Base-by-base conservation (phyloP, 2,113 vertebrate genomes). In the Dolichallabes microphthalmus region DNA sequence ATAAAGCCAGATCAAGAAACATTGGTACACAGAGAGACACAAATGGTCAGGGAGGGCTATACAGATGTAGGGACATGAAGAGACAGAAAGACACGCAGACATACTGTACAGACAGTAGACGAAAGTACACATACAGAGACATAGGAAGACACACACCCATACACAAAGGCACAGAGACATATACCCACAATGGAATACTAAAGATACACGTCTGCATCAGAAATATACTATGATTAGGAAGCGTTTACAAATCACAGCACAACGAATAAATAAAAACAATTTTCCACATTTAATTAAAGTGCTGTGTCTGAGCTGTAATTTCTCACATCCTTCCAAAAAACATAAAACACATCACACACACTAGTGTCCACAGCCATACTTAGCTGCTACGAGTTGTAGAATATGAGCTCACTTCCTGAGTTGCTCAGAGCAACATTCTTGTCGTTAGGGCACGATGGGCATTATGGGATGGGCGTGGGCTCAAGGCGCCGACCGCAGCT, bases 391-490 rank as follows among this genome's bases (percentile, higher is more conserved):
- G 11, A n/a, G 35, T 58, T 69, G 50, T 71, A 61, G 55, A 64
- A 20, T 35, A 57, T 84, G 85, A 86, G 22, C 53, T 86, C 85
- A 86, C 85, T 82, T 88, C 85, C 82, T 79, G 75, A 71, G 84
- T 19, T 80, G 55, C 25, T 79, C 74, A n/a, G 83, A 78, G 61
- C 30, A 25, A 69, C 53, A 0, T 58, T 73, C 53, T 58, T n/a
- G 52, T 52, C 20, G 57, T 82, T 86, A 61, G 55, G 30, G 76
- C 69, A 63, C 35, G 39, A 77, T 50, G 77, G 82, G 80, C 45
- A 50, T 57, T 77, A 79, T 25, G 61, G 22, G 84, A 75, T 81
- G 87, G 77, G 87, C 82, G 82, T 80, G 39, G 81, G 32, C 82
- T 63, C 14, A 3, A 69, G 30, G 55, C 53, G 17, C 66, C 30